A percentile compares a stretch with the other conserved stretches of the same genome.
Evolutionary conservation across 1,140 invertebrate genomes (phyloP).

Genomic region (Teleopsis dalmanni): DNA sequence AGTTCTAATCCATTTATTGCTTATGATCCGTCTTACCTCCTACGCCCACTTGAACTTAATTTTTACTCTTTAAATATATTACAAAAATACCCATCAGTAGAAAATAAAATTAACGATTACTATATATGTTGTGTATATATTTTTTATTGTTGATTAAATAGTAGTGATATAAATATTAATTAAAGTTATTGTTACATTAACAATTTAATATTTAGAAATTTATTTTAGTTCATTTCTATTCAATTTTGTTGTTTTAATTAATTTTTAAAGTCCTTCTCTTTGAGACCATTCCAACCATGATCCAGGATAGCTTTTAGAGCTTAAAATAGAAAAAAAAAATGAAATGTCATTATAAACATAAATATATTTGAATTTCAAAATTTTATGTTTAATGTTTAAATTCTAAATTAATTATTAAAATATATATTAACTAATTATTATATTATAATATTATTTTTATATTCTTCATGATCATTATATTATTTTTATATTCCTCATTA

Average conservation of each 20-base stretch:
- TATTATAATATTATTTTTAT: too few species aligned
- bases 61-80: too few species aligned
- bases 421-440: too few species aligned
- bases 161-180: background rate
- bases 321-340: conserved; percentile 47
- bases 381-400: background rate
- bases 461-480: too few species aligned
- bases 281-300: conserved; percentile 70
- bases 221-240: too few species aligned
- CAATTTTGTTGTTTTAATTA: too few species aligned
- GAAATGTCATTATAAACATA: background rate
- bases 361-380: conserved; percentile 4
- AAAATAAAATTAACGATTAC: background rate
- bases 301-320: conserved; percentile 80
- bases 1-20: too few species aligned
- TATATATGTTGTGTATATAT: background rate
- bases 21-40: too few species aligned
- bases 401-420: too few species aligned
- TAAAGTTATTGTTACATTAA: background rate
- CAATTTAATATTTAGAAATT: background rate
- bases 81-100: background rate
- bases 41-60: too few species aligned
- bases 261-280: conserved; percentile 24
- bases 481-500: too few species aligned
- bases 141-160: background rate